Base-by-base conservation (phyloP, 2,797 vertebrate species). In the Pangasius djambal region DNA sequence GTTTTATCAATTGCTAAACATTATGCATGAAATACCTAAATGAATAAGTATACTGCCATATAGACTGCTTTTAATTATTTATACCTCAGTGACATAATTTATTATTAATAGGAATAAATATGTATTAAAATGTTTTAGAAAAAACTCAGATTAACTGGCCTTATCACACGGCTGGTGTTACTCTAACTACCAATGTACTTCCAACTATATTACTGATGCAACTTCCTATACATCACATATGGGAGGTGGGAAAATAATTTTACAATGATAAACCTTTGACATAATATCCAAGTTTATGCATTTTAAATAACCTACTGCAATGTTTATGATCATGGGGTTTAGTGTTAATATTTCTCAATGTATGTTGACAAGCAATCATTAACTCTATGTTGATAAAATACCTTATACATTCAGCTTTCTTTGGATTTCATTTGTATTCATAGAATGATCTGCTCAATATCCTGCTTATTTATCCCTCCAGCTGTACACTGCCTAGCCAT, bases 401-500 rank as follows among this genome's bases (percentile, higher is more conserved):
- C 44, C 37, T 63, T 83, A 82, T 63, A 44, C 15, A 10, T 83
- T 63, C 25, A 48, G 59, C 25, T 16, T 82, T 87, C n/a, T 65
- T 61, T 86, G 10, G 12, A 40, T 63, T 88, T 86, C 40, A 87
- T 89, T 88, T 89, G 77, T 78, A 92, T 92, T 79, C 63, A 88
- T 55, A 86, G 67, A 83, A 63, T 87, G 84, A 85, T 89, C 75
- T 87, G 57, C 82, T 88, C 63, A 82, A 86, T 28, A 59, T 83
- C 75, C 40, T 88, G 34, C 82, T 88, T 87, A 72, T 89, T 86
- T 86, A 75, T 87, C 81, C 40, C 28, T n/a, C 79, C 69, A 57
- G 65, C 75, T 87, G 72, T 84, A 63, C 44, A 82, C 77, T 89
- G 83, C 57, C 52, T 28, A 59, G 67, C 55, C 74, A 85, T 79